These are phyloP conservation scores for Laticauda colubrina DNA, from an alignment of 2,113 vertebrate species.

Conservation along the genomic window DNA sequence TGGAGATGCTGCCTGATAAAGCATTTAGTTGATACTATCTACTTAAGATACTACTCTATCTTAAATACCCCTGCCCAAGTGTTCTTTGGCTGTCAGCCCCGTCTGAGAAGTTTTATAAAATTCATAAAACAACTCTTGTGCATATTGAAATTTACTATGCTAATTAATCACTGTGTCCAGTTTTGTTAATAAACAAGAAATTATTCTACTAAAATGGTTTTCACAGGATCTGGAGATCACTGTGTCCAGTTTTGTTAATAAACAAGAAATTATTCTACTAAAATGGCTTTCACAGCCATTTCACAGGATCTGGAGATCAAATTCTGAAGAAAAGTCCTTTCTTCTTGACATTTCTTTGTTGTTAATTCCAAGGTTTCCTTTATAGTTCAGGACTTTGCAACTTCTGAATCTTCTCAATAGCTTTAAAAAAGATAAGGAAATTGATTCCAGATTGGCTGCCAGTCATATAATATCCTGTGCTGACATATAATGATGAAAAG, in stretches of 20 bases:
- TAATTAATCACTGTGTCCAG: slow-evolving; percentile 53
- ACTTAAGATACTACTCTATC: not conserved
- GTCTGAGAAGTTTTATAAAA: slow-evolving; percentile 71
- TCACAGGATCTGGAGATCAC: slow-evolving; percentile 49
- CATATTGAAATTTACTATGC: slow-evolving; percentile 56
- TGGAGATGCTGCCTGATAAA: slow-evolving; percentile 62
- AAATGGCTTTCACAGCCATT: slow-evolving; percentile 47
- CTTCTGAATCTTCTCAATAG: slow-evolving; percentile 61
- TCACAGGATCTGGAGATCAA: slow-evolving; percentile 49
- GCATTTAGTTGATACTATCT: slow-evolving; percentile 46
- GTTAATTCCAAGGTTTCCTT: slow-evolving; percentile 61
- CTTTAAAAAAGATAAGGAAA: slow-evolving; percentile 65
- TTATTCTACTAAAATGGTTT: slow-evolving; percentile 47
- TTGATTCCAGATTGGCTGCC: slow-evolving; percentile 64
- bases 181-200: slow-evolving; percentile 54
- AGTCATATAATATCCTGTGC: slow-evolving; percentile 58
- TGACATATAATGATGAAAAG: slow-evolving; percentile 50
- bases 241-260: no score
- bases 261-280: slow-evolving; percentile 45
- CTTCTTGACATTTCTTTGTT: slow-evolving; percentile 61
- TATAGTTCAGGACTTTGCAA: slow-evolving; percentile 57
- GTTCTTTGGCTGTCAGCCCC: slow-evolving; percentile 42
- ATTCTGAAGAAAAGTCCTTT: slow-evolving; percentile 45
- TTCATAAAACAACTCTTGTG: slow-evolving; percentile 54
- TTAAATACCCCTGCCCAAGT: slow-evolving; percentile 52